phyloP scores from a whole-genome alignment of 2,113 vertebrate genomes.

The Rhinoptilus africanus region DNA sequence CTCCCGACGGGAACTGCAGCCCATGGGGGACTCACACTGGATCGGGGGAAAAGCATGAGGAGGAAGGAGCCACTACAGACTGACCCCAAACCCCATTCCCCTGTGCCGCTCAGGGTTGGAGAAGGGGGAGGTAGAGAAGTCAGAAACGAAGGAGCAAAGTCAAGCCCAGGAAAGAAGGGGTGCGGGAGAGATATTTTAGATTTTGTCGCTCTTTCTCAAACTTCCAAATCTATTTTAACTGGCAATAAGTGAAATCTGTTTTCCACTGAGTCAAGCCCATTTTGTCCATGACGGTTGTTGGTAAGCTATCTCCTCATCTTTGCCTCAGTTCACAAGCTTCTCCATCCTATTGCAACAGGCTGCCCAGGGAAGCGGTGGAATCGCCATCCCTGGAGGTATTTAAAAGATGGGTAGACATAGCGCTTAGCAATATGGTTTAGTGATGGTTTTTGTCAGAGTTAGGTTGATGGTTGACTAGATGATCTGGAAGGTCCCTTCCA shows the following conservation, averaged over 20 bases:
- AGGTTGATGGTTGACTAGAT: too few relatives aligned
- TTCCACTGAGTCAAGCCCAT: background rate
- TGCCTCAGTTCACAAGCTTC: background rate
- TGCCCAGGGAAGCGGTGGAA: too few relatives aligned
- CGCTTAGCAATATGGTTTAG: too few relatives aligned
- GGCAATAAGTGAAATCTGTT: background rate
- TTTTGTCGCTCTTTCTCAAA: background rate
- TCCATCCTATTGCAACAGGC: background rate
- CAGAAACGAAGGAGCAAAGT: background rate
- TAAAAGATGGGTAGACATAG: too few relatives aligned
- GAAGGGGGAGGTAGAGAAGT: background rate
- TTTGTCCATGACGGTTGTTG: background rate
- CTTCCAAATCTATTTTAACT: background rate
- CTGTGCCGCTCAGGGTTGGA: rapidly evolving
- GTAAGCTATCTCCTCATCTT: background rate
- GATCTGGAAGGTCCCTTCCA: too few relatives aligned
- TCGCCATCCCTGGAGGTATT: too few relatives aligned
- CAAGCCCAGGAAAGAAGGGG: background rate
- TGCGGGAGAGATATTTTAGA: background rate
- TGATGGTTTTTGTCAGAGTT: too few relatives aligned
- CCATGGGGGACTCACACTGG: rapidly evolving
- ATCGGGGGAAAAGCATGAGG: too few relatives aligned
- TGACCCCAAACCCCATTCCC: background rate
- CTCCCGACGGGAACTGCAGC: background rate
- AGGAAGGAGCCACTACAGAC: background rate